Evolutionary conservation across 1,140 invertebrate species (phyloP), one percentile per base, ranked within the genome.

Genomic region (Papilio machaon): DNA sequence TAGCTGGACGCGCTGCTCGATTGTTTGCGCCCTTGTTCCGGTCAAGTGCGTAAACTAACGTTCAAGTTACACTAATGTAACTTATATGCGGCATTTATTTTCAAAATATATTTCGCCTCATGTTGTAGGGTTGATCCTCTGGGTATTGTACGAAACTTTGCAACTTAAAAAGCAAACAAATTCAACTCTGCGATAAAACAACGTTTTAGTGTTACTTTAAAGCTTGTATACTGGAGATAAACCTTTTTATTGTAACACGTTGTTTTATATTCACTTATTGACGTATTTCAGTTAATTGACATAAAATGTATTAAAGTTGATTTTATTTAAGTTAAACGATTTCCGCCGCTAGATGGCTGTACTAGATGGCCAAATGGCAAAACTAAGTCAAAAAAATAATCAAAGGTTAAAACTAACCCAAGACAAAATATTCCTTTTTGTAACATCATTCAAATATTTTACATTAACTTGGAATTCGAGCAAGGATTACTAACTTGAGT

Each of bases 1-100:
- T 85, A 81, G 11, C 8, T 23, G 23, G 43, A 76, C 83, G 83
- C 83, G 17, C 75, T 76, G 64, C 46, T 70, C 73, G 82, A 64
- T 60, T 77, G 80, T 81, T 82, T 78, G 75, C 75, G 75, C 74
- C 70, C 73, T 77, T 81, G 74, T 35, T 76, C 74, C 74, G 74
- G 74, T 76, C 74, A 76, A 76, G 74, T 30, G 74, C 74, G 47
- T 76, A 76, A 52, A 54, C 74, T 76, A 47, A 43, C 47, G 46
- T 76, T 67, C 64, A 67, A 38, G 64, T 67, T 67, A 67, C 64
- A 67, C 64, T 30, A 67, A 67, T 67, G 64, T 5, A 67, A 67
- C 13, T 67, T 67, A 67, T 67, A 67, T 30, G 60, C 52, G 15
- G 52, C 19, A 64, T 64, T 64, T 64, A 64, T 64, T 64, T 64